Percentiles rank a stretch among this genome's conserved stretches.
Evolutionary conservation across 2,888 invertebrate genomes (phyloP).

Genomic region (Argyresthia goedartella): DNA sequence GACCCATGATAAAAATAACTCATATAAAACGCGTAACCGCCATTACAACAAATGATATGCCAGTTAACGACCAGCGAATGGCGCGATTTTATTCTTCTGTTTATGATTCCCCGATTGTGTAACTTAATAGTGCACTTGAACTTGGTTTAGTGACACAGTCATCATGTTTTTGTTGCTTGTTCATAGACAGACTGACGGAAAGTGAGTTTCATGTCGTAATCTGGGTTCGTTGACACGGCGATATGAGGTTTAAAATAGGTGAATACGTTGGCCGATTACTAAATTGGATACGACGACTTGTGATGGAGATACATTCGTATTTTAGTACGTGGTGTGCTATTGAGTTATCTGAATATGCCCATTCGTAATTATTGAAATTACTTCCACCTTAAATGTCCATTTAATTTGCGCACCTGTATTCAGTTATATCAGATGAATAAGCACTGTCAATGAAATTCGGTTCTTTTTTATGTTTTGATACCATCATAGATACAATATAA

Average conservation of each 20-base stretch:
- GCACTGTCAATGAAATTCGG: no score
- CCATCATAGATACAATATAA: no score
- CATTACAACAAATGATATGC: slow-evolving; percentile 41
- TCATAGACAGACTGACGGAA: slow-evolving; percentile 51
- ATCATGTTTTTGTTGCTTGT: slow-evolving; percentile 55
- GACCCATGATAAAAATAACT: slow-evolving; percentile 61
- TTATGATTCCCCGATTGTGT: slow-evolving; percentile 52
- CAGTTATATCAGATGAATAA: no score
- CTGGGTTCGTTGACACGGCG: slow-evolving; percentile 35
- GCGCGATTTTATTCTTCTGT: not conserved
- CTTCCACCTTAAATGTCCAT: no score
- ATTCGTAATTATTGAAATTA: no score
- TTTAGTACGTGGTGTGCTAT: no score
- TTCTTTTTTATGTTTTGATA: no score
- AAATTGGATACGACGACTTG: not conserved
- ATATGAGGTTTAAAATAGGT: slow-evolving; percentile 27
- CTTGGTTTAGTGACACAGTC: slow-evolving; percentile 66
- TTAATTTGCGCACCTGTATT: no score
- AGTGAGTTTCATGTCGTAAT: slow-evolving; percentile 58
- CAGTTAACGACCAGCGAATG: slow-evolving; percentile 28
- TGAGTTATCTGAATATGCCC: no score
- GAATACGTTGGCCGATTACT: not conserved
- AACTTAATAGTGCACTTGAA: slow-evolving; percentile 67
- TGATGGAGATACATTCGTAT: not conserved
- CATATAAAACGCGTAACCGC: slow-evolving; percentile 27